Percentiles rank a stretch among this genome's conserved stretches.
These are phyloP conservation scores for Pocillopora damicornis DNA, from an alignment of 64 coral and sea anemone species.

Conservation along the genomic window DNA sequence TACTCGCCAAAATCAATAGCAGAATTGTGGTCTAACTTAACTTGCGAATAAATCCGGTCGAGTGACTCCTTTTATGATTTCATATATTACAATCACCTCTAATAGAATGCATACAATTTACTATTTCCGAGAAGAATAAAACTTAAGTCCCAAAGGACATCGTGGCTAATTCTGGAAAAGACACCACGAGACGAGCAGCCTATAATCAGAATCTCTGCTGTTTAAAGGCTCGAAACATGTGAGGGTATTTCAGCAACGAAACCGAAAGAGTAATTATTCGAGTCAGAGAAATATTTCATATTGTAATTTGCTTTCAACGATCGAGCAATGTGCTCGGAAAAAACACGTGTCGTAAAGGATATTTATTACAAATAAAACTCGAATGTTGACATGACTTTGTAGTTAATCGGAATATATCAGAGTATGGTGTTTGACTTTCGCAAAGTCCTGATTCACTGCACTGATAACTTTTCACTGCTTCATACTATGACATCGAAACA, in stretches of 20 bases:
- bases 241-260: not conserved
- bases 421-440: constrained; percentile 39
- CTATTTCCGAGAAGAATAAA: constrained; percentile 21
- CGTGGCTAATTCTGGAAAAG: not conserved
- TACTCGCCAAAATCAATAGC: not conserved
- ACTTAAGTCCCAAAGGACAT: constrained; percentile 22
- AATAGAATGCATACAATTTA: constrained; percentile 21
- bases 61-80: constrained; percentile 1
- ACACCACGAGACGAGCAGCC: constrained; percentile 5
- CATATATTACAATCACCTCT: not conserved
- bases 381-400: constrained; percentile 34
- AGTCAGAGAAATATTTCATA: constrained; percentile 6
- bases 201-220: not conserved
- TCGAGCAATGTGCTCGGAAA: constrained; percentile 8
- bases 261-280: constrained; percentile 14
- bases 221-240: not conserved
- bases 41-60: constrained; percentile 19
- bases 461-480: constrained; percentile 24
- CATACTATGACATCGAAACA: not conserved
- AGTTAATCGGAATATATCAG: constrained; percentile 27
- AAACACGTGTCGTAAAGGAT: constrained; percentile 25
- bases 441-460: not conserved
- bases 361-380: constrained; percentile 33
- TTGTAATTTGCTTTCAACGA: not conserved
- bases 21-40: not conserved